Conservation (phyloP, 2,888 invertebrate genomes). For the Trissolcus brochymenae region DNA sequence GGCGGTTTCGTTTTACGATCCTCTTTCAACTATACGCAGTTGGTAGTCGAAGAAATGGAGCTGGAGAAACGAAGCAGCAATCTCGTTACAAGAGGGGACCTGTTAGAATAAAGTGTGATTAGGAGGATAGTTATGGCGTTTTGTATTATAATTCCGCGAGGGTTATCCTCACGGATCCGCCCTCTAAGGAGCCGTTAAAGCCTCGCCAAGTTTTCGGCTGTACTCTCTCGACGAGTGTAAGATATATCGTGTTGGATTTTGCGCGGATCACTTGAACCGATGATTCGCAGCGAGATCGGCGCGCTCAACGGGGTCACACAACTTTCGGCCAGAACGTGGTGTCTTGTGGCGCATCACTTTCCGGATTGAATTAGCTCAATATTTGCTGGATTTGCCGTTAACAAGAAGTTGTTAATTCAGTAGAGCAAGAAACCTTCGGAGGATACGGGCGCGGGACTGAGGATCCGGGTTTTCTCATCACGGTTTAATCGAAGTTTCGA, state of each 20-base stretch:
- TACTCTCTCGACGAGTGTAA: slow-evolving; percentile 51
- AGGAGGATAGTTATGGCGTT: slow-evolving; percentile 74
- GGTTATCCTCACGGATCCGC: slow-evolving; percentile 60
- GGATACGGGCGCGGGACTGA: slow-evolving; percentile 49
- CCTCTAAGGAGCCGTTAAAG: slow-evolving; percentile 69
- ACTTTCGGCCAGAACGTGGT: not conserved
- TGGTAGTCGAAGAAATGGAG: slow-evolving; percentile 60
- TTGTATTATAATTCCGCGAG: slow-evolving; percentile 72
- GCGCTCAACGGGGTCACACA: not conserved
- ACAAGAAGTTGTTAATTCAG: slow-evolving; percentile 49
- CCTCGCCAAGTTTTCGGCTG: slow-evolving; percentile 67
- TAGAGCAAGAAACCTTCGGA: slow-evolving; percentile 37
- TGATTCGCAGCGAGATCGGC: slow-evolving; percentile 22
- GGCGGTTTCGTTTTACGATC: slow-evolving; percentile 72
- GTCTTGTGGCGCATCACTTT: slow-evolving; percentile 37
- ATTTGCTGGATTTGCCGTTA: slow-evolving; percentile 56
- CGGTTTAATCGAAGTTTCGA: slow-evolving; percentile 69
- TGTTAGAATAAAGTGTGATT: slow-evolving; percentile 75
- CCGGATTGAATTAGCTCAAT: slow-evolving; percentile 65
- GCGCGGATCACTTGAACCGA: slow-evolving; percentile 48
- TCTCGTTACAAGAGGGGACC: slow-evolving; percentile 70
- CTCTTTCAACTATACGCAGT: slow-evolving; percentile 68
- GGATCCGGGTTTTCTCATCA: slow-evolving; percentile 59
- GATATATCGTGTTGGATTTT: slow-evolving; percentile 54
- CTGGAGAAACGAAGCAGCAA: slow-evolving; percentile 59